Evolutionary conservation across 2,113 vertebrate species (phyloP).

Genomic region (Clupea harengus): DNA sequence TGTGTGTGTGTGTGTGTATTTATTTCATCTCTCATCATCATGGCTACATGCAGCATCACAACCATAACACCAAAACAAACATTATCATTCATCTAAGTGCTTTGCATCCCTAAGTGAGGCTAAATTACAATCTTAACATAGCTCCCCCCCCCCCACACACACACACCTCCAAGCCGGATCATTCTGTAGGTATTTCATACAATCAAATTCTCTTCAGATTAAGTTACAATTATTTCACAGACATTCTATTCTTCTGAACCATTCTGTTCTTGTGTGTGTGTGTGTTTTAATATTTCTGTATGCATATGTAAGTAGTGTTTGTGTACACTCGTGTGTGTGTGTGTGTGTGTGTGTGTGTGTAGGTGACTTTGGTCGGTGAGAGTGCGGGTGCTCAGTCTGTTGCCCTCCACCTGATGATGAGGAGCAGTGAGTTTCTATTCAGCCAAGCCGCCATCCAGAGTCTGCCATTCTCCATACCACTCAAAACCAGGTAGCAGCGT

Average conservation of each 20-base stretch:
- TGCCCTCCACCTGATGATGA: constrained; percentile 71
- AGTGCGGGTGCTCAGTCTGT: constrained; percentile 76
- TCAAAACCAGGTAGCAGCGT: constrained; percentile 66
- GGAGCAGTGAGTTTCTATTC: constrained; percentile 69
- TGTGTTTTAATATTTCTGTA: neutral
- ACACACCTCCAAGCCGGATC: too few relatives aligned
- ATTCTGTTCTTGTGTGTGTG: too few relatives aligned
- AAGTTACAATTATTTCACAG: too few relatives aligned
- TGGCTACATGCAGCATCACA: neutral
- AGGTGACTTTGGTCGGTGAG: constrained; percentile 76
- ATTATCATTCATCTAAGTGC: neutral
- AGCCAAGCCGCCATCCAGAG: constrained; percentile 69
- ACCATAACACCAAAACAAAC: neutral
- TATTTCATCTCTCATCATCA: neutral
- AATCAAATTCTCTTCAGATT: too few relatives aligned
- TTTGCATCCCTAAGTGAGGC: too few relatives aligned
- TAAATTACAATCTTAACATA: too few relatives aligned
- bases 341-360: constrained; percentile 15
- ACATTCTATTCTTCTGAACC: too few relatives aligned
- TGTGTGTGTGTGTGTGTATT: too few relatives aligned
- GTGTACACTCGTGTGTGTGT: neutral
- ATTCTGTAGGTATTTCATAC: too few relatives aligned
- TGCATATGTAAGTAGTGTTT: too few relatives aligned
- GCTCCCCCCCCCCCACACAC: too few relatives aligned
- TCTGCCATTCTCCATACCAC: constrained; percentile 71